Conservation (phyloP, 2,797 vertebrate genomes). For the Platyrinchus mystaceus region DNA sequence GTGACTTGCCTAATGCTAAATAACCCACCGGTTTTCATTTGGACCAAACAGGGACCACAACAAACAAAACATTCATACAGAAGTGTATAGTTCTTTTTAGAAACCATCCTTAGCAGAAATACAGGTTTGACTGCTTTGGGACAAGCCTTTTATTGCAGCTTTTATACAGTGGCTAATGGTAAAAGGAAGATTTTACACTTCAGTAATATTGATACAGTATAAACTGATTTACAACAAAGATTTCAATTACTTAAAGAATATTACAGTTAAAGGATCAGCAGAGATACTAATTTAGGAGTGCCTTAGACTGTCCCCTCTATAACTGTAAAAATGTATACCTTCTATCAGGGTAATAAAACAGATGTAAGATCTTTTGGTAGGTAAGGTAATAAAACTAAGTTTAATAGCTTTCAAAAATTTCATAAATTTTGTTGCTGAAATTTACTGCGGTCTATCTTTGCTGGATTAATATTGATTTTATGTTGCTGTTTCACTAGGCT, state of each 20-base stretch:
- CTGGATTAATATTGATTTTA: constrained; percentile 78
- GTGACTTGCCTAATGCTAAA: neutral
- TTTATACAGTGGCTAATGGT: neutral
- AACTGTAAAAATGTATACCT: constrained; percentile 50
- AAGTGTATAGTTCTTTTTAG: neutral
- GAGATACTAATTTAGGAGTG: constrained; percentile 37
- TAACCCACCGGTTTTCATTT: neutral
- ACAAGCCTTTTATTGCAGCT: neutral
- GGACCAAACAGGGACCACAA: neutral
- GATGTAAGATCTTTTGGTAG: constrained; percentile 55
- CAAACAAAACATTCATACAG: neutral
- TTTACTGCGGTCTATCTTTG: constrained; percentile 66
- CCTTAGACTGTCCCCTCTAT: constrained; percentile 25
- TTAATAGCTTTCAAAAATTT: constrained; percentile 71
- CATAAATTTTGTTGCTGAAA: constrained; percentile 71
- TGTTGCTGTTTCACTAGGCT: constrained; percentile 68
- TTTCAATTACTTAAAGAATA: constrained; percentile 28
- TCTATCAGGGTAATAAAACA: constrained; percentile 66
- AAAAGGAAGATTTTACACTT: neutral
- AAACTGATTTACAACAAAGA: neutral
- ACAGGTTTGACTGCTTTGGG: neutral
- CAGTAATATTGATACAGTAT: neutral
- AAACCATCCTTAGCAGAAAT: neutral
- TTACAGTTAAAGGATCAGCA: constrained; percentile 41
- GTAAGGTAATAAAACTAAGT: constrained; percentile 69